Evolutionary conservation across 2,113 vertebrate species (phyloP), one percentile per base, ranked within the genome.

Genomic region (Gasterosteus aculeatus): DNA sequence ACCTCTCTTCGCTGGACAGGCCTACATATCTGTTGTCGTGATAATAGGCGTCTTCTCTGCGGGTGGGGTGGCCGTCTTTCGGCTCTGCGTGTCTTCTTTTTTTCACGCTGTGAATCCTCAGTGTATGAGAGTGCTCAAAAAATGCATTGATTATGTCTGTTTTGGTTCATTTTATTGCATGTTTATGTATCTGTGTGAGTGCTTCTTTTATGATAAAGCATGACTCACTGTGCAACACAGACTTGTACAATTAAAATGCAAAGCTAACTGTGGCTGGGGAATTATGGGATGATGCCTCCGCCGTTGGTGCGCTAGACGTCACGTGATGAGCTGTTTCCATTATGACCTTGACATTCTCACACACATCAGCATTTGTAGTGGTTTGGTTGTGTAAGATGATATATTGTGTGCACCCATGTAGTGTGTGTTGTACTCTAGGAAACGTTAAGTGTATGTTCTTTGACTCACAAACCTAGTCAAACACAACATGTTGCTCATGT

Each of bases 21-120:
- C 73, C 74, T 76, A 80, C 81, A 77, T 88, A 74, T 83, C 80
- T 90, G 71, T 78, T 87, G 84, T 84, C 74, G 78, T 81, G 71
- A 85, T 86, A 88, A 87, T 77, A 80, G 75, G 51, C 60, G 77
- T 68, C 76, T 82, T 80, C 67, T 68, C 22, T 22, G 33, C 11
- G 46, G 85, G 72, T 61, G 33, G 72, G 53, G 74, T 78, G 62
- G 42, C 31, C 77, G 75, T 83, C 35, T 88, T 80, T 67, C 46
- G 56, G 58, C 83, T 81, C 38, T 49, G 49, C 70, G 77, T 69
- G 72, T 70, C 72, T 31, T 56, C 1, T 29, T 56, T 2, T 82
- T 81, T 76, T 66, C 65, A 70, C 61, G 11, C 44, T 49, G 58
- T 29, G 26, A 47, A 35, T 77, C 33, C 70, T 79, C 31, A 65